phyloP scores from a whole-genome alignment of 2,888 invertebrate species.

The Rhopalosiphum nymphaeae region DNA sequence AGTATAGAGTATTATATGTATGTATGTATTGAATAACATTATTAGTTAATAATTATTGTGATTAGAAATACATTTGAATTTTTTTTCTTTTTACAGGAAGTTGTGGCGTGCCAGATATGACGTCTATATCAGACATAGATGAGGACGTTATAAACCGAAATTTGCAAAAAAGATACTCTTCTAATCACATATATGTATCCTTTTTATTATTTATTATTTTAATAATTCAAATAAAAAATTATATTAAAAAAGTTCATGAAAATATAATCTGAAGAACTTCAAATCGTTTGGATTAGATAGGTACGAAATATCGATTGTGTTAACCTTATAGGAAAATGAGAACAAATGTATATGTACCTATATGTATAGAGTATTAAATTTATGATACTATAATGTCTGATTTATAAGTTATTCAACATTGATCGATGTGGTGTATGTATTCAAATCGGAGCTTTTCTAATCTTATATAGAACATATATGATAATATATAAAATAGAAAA shows the following conservation, averaged over 20 bases:
- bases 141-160: conserved; percentile 91
- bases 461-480: not conserved
- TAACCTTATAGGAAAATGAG: not conserved
- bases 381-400: too few relatives aligned
- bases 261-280: not conserved
- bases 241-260: not conserved
- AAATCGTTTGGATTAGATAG: not conserved
- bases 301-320: not conserved
- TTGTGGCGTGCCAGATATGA: conserved; percentile 91
- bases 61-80: not conserved
- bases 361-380: not conserved
- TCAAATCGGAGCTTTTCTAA: not conserved
- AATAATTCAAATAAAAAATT: not conserved
- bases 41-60: not conserved
- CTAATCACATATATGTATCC: conserved; percentile 93
- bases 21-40: not conserved
- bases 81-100: conserved; percentile 71
- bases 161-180: conserved; percentile 83
- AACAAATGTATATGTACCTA: not conserved
- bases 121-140: conserved; percentile 89
- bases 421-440: not conserved
- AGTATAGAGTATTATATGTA: not conserved
- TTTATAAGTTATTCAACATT: not conserved
- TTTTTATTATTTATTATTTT: conserved; percentile 72
- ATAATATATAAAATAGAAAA: not conserved